Base-by-base conservation (phyloP, 2,113 vertebrate genomes). In the Indicator maculatus region DNA sequence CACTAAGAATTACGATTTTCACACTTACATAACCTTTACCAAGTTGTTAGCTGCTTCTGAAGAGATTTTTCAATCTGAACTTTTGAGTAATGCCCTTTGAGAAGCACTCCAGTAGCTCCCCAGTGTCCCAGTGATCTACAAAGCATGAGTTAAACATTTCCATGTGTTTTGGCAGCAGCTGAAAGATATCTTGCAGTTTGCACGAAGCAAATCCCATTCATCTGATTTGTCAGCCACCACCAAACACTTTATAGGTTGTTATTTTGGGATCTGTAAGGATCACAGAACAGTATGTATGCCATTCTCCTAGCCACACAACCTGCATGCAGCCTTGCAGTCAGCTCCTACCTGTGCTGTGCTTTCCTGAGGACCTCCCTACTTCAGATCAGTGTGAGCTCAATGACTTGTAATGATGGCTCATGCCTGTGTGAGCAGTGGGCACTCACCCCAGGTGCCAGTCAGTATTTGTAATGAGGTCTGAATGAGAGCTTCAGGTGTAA, bases 351-450 rank as follows among this genome's bases (percentile, higher is more conserved):
- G 16, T 3, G 24, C 52, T 36, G 56, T 36, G 66, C 11, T 31
- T 21, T 53, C 61, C 86, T 30, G 53, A 59, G 83, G 38, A 23
- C 64, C 50, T 31, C 41, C 79, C 76, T 13, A 21, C 59, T 58
- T 33, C 44, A 27, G 16, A 47, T 65, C 58, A 3, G 0, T 3
- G 10, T 17, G 33, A 30, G 33, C 38, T 58, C 33, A 36, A 31
- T 65, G 71, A 3, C 73, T 5, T n/a, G 63, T 18, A 59, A 13
- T 0, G 1, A 3, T 0, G 5, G 31, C 53, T 61, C 15, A 2
- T 1, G 0, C 26, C 26, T 30, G 21, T 1, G 8, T 7, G 56
- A 83, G 8, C 52, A 18, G 28, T 2, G 11, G 27, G 71, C n/a
- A 26, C 50, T 20, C 6, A 33, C 23, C 52, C 60, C 26, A n/a